Percentiles rank a stretch among this genome's conserved stretches.
Evolutionary conservation across 1,140 invertebrate genomes (phyloP).

Genomic region (Platyscapa corneri): DNA sequence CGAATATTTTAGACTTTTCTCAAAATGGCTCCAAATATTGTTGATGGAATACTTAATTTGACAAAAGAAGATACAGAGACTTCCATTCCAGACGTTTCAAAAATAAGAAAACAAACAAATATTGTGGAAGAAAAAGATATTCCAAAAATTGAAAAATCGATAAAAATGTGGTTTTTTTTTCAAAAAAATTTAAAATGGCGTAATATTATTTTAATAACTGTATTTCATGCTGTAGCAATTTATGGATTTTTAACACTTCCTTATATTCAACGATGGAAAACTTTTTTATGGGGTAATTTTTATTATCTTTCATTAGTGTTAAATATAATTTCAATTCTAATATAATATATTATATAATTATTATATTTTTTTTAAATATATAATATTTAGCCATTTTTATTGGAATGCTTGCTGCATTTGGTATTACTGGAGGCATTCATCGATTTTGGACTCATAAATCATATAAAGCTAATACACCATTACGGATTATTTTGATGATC

Average conservation of each 20-base stretch:
- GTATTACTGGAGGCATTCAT: conserved; percentile 89
- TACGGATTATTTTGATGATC: conserved; percentile 81
- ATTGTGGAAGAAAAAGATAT: not conserved
- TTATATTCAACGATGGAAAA: conserved; percentile 32
- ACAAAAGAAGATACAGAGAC: not conserved
- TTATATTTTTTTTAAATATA: not conserved
- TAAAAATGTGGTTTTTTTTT: not conserved
- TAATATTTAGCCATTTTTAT: conserved; percentile 68
- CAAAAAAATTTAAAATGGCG: conserved; percentile 46
- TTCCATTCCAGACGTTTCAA: not conserved
- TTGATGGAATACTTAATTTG: not conserved
- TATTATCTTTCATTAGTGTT: too few species aligned
- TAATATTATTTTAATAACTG: conserved; percentile 46
- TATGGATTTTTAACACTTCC: conserved; percentile 29
- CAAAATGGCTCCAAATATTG: conserved; percentile 41
- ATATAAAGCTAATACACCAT: conserved; percentile 86
- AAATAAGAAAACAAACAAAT: not conserved
- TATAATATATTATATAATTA: not conserved
- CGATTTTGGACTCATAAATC: conserved; percentile 88
- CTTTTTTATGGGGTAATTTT: conserved; percentile 38
- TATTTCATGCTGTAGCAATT: conserved; percentile 39
- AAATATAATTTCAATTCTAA: not conserved
- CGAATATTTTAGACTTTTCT: not conserved
- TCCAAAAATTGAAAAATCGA: not conserved
- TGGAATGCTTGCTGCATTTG: conserved; percentile 77